These are phyloP conservation scores for Mimumesa dahlbomi DNA, from an alignment of 2,888 invertebrate species.

Conservation along the genomic window DNA sequence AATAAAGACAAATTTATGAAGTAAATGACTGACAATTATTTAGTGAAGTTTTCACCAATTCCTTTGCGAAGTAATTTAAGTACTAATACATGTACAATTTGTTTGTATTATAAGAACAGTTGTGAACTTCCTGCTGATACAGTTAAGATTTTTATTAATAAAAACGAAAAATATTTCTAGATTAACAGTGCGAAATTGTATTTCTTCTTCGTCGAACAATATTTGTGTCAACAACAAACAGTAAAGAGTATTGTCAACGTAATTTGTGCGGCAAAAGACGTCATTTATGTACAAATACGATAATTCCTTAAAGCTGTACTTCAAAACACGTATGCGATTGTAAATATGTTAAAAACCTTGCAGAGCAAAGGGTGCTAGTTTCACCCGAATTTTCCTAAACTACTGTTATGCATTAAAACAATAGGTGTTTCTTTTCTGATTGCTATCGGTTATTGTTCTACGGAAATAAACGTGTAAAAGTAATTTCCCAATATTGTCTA, in stretches of 20 bases:
- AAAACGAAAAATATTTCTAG: too few species aligned
- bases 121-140: neutral
- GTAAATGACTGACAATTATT: constrained; percentile 82
- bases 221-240: neutral
- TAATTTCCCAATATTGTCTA: constrained; percentile 58
- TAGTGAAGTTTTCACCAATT: neutral
- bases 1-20: constrained; percentile 96
- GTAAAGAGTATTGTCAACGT: neutral
- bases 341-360: too few species aligned
- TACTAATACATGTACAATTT: neutral
- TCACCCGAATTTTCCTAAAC: too few species aligned
- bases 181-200: too few species aligned
- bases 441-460: neutral
- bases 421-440: neutral
- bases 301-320: neutral
- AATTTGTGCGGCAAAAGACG: neutral
- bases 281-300: constrained; percentile 1
- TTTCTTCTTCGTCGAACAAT: neutral
- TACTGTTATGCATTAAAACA: neutral
- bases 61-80: constrained; percentile 7
- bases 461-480: constrained; percentile 22
- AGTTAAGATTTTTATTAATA: constrained; percentile 22
- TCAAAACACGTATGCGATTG: neutral
- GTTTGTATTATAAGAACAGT: neutral
- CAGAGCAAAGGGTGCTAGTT: too few species aligned